Evolutionary conservation across 2,113 vertebrate genomes (phyloP), one percentile per base, ranked within the genome.

Genomic region (Ellobius talpinus): DNA sequence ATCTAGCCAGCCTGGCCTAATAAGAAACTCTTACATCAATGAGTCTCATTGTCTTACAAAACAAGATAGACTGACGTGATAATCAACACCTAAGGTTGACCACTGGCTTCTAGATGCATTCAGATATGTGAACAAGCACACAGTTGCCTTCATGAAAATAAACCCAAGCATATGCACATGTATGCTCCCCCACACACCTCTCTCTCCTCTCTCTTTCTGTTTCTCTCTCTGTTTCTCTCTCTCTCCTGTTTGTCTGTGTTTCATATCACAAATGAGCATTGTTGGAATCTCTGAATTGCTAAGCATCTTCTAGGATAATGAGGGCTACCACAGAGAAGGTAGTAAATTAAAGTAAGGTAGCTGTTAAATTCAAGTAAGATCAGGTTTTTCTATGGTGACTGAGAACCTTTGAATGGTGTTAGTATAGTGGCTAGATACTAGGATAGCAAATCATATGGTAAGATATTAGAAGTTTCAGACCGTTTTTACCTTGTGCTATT

Each of bases 401-500:
- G 3, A n/a, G 31, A 36, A 6, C 8, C 39, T 4, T 39, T 17
- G 1, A 50, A 9, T 39, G 45, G 11, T 24, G 10, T 47, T 24
- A 86, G 61, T 7, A 33, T 79, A 17, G 42, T 3, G 33, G 5
- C 3, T 65, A n/a, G 13, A 78, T 17, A 33, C 11, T 31, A 23
- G 0, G 14, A 16, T 36, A 50, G 33, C 4, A 12, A n/a, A 77
- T 14, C 10, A 11, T 52, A 42, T 2, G 3, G 31, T 42, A 19
- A 52, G 29, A 77, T 29, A 55, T 31, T 82, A 33, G 47, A 68
- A n/a, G 3, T 45, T 68, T 77, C 16, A 47, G 55, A 9, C 5
- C 11, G 1, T 21, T 7, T 7, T 21, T 14, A 36, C 23, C 0
- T 50, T 14, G 12, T 78, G 39, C 13, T 14, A 29, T 68, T 0